Conservation (phyloP, 1,140 invertebrate species). For the Scaptomyza montana region DNA sequence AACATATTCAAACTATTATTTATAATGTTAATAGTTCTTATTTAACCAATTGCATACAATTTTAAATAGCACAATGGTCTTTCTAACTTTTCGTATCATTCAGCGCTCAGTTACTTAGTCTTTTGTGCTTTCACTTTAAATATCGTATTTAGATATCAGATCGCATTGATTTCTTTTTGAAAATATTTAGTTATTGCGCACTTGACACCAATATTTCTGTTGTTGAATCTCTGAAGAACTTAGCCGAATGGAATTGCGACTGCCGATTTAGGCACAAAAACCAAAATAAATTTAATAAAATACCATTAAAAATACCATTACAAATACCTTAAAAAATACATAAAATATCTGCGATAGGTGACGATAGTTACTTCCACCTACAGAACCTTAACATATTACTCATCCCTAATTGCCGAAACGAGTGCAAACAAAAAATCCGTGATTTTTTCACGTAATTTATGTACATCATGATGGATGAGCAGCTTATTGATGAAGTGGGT, state of each 20-base stretch:
- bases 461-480: slow-evolving; percentile 81
- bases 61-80: background rate
- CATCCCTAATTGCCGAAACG: slow-evolving; percentile 35
- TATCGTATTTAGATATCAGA: background rate
- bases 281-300: slow-evolving; percentile 12
- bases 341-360: background rate
- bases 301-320: slow-evolving; percentile 15
- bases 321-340: background rate
- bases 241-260: slow-evolving; percentile 10
- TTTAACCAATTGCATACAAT: background rate
- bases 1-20: slow-evolving; percentile 51
- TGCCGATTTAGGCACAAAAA: background rate
- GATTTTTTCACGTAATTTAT: slow-evolving; percentile 13
- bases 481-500: slow-evolving; percentile 81
- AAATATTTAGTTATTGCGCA: slow-evolving; percentile 29
- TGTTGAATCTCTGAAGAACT: slow-evolving; percentile 28
- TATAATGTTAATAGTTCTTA: slow-evolving; percentile 5
- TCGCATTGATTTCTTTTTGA: slow-evolving; percentile 23
- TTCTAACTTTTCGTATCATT: background rate
- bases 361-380: background rate
- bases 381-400: background rate
- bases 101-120: background rate
- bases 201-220: slow-evolving; percentile 26
- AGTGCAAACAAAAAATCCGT: slow-evolving; percentile 33
- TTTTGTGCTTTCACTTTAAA: slow-evolving; percentile 5